Percentiles rank a stretch among this genome's conserved stretches.
These are phyloP conservation scores for Idaea aversata DNA, from an alignment of 2,888 invertebrate genomes.

Conservation along the genomic window DNA sequence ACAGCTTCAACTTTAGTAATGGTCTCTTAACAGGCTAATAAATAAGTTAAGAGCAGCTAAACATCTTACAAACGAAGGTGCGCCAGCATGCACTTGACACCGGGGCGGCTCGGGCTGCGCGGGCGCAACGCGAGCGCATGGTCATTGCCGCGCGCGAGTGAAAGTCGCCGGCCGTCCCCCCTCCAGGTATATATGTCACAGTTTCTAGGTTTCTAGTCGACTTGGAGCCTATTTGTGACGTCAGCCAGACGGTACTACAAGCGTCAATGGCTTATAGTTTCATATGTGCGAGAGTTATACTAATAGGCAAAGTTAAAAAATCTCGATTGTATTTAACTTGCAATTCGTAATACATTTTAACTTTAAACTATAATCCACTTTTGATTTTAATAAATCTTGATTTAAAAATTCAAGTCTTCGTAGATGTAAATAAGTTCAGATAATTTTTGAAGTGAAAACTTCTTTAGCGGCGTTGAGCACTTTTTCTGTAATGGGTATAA, in stretches of 20 bases:
- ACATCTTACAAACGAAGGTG: not conserved
- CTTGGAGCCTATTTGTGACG: slow-evolving; percentile 3
- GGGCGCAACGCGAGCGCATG: slow-evolving; percentile 44
- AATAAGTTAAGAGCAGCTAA: not conserved
- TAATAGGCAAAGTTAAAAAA: too few species aligned
- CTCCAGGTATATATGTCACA: slow-evolving; percentile 38
- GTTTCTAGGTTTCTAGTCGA: slow-evolving; percentile 27
- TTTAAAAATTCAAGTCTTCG: too few species aligned
- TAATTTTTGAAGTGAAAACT: too few species aligned
- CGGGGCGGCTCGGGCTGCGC: slow-evolving; percentile 18
- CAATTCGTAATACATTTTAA: too few species aligned
- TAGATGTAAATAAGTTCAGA: too few species aligned
- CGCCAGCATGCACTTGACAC: slow-evolving; percentile 58
- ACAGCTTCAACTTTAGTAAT: too few species aligned
- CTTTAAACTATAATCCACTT: too few species aligned
- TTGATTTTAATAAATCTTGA: too few species aligned
- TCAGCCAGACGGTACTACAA: not conserved
- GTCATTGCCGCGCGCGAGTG: slow-evolving; percentile 69
- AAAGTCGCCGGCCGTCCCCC: slow-evolving; percentile 44
- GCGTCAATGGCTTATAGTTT: not conserved
- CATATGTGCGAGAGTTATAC: not conserved
- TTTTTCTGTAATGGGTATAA: too few species aligned
- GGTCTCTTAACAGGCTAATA: too few species aligned
- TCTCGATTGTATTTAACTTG: too few species aligned
- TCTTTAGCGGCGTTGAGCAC: too few species aligned